Conservation (phyloP, 2,113 vertebrate genomes). For the Phyllostomus discolor region DNA sequence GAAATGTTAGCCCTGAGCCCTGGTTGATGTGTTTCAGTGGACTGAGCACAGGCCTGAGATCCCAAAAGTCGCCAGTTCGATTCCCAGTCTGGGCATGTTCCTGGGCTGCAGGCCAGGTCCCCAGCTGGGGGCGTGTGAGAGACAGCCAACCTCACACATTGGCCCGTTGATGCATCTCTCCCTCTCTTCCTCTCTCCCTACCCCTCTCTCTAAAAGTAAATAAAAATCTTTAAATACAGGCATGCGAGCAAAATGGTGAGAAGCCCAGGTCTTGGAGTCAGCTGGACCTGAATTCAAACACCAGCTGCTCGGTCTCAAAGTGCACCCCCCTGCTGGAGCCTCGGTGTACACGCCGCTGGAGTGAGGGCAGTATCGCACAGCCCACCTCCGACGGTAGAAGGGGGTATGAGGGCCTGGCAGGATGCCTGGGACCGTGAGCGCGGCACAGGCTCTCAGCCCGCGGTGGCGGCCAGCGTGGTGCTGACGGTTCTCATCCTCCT, state of each 20-base stretch:
- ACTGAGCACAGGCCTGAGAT: too few species aligned
- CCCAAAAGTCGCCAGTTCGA: too few species aligned
- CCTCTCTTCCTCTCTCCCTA: too few species aligned
- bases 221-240: background rate
- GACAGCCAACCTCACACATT: too few species aligned
- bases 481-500: accelerated
- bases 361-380: background rate
- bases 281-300: background rate
- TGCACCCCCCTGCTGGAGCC: background rate
- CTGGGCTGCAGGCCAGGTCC: too few species aligned
- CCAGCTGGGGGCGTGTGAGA: too few species aligned
- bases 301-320: background rate
- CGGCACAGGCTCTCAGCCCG: accelerated
- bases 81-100: too few species aligned
- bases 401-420: background rate
- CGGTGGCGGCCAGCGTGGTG: accelerated
- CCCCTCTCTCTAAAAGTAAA: too few species aligned
- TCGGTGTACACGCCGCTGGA: background rate
- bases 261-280: background rate
- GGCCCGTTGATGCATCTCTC: too few species aligned
- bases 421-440: background rate
- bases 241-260: background rate
- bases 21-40: too few species aligned
- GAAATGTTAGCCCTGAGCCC: background rate
- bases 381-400: background rate